These are phyloP conservation scores for Apotomis capreana DNA, from an alignment of 2,888 invertebrate species.

Conservation along the genomic window DNA sequence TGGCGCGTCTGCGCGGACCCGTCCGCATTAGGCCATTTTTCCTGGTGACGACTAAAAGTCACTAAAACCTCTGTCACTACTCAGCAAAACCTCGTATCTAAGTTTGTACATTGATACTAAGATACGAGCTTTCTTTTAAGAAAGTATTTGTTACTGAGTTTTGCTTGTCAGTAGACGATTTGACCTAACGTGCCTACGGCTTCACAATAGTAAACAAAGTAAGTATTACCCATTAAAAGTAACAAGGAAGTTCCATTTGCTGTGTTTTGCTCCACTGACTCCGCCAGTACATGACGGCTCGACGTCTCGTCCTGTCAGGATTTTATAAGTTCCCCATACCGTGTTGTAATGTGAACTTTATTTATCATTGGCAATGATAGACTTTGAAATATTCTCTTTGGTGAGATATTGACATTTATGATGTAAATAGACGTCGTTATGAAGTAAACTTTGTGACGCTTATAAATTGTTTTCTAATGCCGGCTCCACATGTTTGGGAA, in stretches of 20 bases:
- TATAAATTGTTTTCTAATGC: neutral
- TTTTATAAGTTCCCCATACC: neutral
- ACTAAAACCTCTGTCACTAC: too few species aligned
- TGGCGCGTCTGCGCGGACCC: too few species aligned
- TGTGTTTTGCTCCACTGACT: constrained; percentile 15
- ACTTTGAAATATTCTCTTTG: neutral
- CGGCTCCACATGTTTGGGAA: too few species aligned
- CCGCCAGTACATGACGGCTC: constrained; percentile 12
- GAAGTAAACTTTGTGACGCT: neutral
- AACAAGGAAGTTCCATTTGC: neutral
- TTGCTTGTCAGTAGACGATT: too few species aligned
- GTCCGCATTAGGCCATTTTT: too few species aligned
- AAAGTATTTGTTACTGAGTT: too few species aligned
- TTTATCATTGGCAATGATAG: neutral
- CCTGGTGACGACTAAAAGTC: too few species aligned
- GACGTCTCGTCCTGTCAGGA: neutral
- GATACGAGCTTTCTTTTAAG: too few species aligned
- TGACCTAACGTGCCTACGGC: too few species aligned
- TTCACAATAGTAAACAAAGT: too few species aligned
- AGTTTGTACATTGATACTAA: too few species aligned
- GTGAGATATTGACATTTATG: neutral
- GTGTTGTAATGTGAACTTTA: neutral
- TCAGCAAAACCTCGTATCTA: too few species aligned
- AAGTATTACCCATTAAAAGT: constrained; percentile 3
- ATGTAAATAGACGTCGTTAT: neutral